These are phyloP conservation scores for Monarcha castaneiventris DNA, from an alignment of 2,113 vertebrate genomes.

Conservation along the genomic window DNA sequence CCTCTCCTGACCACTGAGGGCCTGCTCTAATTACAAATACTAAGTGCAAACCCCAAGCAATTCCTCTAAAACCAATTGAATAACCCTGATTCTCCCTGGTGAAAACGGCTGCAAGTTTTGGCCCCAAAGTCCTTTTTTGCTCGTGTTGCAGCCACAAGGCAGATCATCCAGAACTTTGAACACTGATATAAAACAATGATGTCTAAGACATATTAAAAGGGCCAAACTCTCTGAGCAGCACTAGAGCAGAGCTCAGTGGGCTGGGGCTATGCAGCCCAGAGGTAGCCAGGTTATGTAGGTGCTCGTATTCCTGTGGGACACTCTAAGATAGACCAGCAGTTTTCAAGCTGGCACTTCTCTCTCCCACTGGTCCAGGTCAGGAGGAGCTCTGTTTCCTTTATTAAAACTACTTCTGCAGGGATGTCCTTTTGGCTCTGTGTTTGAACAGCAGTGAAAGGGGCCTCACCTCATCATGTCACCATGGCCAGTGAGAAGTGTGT, in stretches of 20 bases:
- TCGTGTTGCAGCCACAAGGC: not conserved
- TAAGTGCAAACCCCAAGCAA: not conserved
- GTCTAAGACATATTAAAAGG: not conserved
- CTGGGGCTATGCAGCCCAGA: not conserved
- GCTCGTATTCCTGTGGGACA: not conserved
- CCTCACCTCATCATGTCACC: not conserved
- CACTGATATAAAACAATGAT: not conserved
- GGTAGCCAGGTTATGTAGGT: not conserved
- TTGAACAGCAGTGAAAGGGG: not conserved
- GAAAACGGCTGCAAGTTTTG: not conserved
- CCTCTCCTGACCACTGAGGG: not conserved
- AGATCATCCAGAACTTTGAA: not conserved
- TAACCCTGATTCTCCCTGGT: not conserved
- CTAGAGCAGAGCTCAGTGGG: not conserved
- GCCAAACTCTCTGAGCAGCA: not conserved
- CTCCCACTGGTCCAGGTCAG: not conserved
- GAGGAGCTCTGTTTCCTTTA: not conserved
- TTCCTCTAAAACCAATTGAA: not conserved
- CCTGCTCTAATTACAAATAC: not conserved
- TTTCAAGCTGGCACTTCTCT: not conserved
- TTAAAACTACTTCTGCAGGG: not conserved
- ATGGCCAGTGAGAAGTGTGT: not conserved
- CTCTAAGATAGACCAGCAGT: not conserved
- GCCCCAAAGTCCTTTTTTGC: not conserved
- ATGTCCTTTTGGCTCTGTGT: not conserved